Base-by-base conservation (phyloP, 2,113 vertebrate species). In the Amphilophus citrinellus region DNA sequence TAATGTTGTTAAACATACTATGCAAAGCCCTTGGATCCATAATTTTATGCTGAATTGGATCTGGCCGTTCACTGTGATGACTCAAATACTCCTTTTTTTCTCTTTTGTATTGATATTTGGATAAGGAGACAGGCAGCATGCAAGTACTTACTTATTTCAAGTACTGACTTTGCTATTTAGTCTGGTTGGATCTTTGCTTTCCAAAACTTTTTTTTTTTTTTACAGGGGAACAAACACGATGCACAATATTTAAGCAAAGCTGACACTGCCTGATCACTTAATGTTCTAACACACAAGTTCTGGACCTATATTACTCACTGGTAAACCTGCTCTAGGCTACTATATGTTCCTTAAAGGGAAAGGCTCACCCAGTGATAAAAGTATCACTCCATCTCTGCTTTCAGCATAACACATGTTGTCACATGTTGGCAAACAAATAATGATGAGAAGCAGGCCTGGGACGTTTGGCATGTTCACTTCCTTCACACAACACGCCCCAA, bases 391-490 rank as follows among this genome's bases (percentile, higher is more conserved):
- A 71, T 30, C 50, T 53, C 44, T 71, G 24, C 22, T 30, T 50
- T 71, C 6, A 30, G 24, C 65, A 71, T 50, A 1, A 9, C 17
- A 50, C 10, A 71, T 20, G 44, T 30, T 30, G 27, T 71, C 44
- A 71, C 66, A 50, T 35, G 35, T 6, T 30, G 24, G 6, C 47
- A 47, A 68, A 50, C 24, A 50, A 50, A 18, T 50, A 30, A 0
- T 24, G 2, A 71, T 0, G 0, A 71, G 66, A 50, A 71, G 24
- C 9, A 50, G 44, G 15, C 44, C 0, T 20, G 44, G 50, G 27
- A 71, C 30, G 42, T 71, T 15, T 30, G 42, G 22, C 14, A 68
- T 5, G 2, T 42, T 27, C 5, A 5, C 42, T 50, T 68, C 22
- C 65, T 44, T 20, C 66, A 71, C 44, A 32, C 44, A 71, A 30